Evolutionary conservation across 2,888 invertebrate species (phyloP).

Genomic region (Acronicta alni): DNA sequence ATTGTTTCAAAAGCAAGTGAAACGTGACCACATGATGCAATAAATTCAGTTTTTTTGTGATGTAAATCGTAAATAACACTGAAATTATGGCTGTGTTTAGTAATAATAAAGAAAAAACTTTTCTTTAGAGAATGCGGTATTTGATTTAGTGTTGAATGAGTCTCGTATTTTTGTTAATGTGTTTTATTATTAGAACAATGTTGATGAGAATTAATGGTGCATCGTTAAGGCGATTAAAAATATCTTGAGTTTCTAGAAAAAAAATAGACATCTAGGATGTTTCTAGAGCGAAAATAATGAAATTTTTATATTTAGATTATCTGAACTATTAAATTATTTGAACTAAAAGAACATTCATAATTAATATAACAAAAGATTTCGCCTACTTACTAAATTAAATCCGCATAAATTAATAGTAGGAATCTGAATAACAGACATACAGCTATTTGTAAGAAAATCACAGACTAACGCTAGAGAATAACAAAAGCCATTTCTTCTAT

Average conservation of each 20-base stretch:
- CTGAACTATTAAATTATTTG: too few relatives aligned
- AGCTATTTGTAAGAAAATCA: conserved; percentile 75
- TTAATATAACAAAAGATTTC: conserved; percentile 46
- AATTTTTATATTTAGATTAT: not conserved
- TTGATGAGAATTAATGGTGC: conserved; percentile 47
- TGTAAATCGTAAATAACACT: conserved; percentile 64
- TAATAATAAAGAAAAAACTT: conserved; percentile 63
- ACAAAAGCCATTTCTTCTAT: conserved; percentile 73
- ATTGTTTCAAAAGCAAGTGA: conserved; percentile 66
- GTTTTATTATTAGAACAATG: conserved; percentile 50
- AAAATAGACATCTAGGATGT: not conserved
- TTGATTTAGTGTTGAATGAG: conserved; percentile 60
- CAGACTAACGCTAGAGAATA: conserved; percentile 61
- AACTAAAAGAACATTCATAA: conserved; percentile 6
- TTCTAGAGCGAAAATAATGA: conserved; percentile 6
- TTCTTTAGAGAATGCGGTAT: conserved; percentile 59
- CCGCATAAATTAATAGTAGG: conserved; percentile 68
- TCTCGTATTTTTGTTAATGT: conserved; percentile 53
- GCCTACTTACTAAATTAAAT: conserved; percentile 61
- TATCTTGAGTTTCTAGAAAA: conserved; percentile 6
- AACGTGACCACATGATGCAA: conserved; percentile 66
- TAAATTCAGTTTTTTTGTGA: conserved; percentile 71
- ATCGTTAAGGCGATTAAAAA: conserved; percentile 19
- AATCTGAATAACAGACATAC: conserved; percentile 66
- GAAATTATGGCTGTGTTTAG: conserved; percentile 64